Conservation (phyloP, 2,113 vertebrate genomes). For the Pelodiscus sinensis region DNA sequence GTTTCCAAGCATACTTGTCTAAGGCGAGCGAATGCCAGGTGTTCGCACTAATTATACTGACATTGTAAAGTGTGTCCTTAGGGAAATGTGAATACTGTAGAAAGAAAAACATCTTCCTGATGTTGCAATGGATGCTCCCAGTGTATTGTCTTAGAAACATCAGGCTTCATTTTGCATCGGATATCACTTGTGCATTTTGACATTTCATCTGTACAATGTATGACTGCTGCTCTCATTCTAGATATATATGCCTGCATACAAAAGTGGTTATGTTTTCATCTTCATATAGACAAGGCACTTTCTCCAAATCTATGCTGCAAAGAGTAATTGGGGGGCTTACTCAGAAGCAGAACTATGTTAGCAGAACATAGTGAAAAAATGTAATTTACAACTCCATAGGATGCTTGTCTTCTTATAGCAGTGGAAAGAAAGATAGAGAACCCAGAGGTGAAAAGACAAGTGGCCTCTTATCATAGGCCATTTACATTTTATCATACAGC, state of each 20-base stretch:
- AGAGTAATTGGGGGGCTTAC: background rate
- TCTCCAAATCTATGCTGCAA: background rate
- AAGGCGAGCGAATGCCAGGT: too few relatives aligned
- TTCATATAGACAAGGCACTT: background rate
- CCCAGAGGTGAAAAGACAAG: background rate
- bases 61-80: slow-evolving; percentile 33
- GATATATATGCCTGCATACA: background rate
- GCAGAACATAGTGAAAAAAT: background rate
- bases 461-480: background rate
- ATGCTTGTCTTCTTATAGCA: background rate
- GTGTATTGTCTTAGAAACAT: background rate
- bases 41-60: slow-evolving; percentile 61
- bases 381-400: background rate
- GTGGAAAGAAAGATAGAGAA: background rate
- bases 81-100: slow-evolving; percentile 45
- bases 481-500: background rate
- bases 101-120: slow-evolving; percentile 43
- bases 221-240: background rate
- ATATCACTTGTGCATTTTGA: background rate
- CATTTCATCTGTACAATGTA: background rate
- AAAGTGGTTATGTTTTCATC: background rate
- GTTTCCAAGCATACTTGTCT: too few relatives aligned
- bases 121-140: background rate
- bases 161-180: background rate
- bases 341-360: background rate